phyloP scores from a whole-genome alignment of 2,888 invertebrate species.

The Mylabris sibirica region DNA sequence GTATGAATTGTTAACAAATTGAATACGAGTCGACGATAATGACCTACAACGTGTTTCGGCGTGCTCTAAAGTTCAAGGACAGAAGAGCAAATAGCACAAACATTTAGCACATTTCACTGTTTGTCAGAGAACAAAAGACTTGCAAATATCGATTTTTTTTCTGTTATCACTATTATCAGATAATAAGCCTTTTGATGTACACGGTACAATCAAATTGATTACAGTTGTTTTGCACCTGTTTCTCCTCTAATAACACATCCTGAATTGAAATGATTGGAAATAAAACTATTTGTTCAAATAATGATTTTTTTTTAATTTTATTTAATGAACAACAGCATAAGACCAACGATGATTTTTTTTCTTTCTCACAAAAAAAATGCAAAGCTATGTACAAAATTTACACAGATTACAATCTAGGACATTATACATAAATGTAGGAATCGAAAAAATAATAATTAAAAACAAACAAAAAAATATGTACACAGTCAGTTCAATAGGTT shows the following conservation, averaged over 20 bases:
- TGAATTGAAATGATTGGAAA: neutral
- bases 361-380: slow-evolving; percentile 49
- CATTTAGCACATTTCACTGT: neutral
- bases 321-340: slow-evolving; percentile 56
- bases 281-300: slow-evolving; percentile 23
- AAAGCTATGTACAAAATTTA: slow-evolving; percentile 59
- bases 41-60: slow-evolving; percentile 23
- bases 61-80: slow-evolving; percentile 22
- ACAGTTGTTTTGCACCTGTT: slow-evolving; percentile 11
- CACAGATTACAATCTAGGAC: slow-evolving; percentile 43
- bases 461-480: slow-evolving; percentile 49
- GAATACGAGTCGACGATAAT: slow-evolving; percentile 19
- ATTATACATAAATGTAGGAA: slow-evolving; percentile 53
- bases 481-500: slow-evolving; percentile 53
- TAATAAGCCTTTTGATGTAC: neutral
- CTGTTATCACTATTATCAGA: too few species aligned
- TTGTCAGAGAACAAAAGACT: neutral
- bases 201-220: slow-evolving; percentile 8
- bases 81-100: slow-evolving; percentile 1
- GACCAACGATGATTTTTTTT: slow-evolving; percentile 55
- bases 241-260: neutral
- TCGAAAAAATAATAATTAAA: slow-evolving; percentile 41
- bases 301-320: slow-evolving; percentile 30
- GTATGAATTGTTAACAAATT: neutral
- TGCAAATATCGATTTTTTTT: neutral